Evolutionary conservation across 1,140 invertebrate species (phyloP).

Genomic region (Drosophila teissieri): DNA sequence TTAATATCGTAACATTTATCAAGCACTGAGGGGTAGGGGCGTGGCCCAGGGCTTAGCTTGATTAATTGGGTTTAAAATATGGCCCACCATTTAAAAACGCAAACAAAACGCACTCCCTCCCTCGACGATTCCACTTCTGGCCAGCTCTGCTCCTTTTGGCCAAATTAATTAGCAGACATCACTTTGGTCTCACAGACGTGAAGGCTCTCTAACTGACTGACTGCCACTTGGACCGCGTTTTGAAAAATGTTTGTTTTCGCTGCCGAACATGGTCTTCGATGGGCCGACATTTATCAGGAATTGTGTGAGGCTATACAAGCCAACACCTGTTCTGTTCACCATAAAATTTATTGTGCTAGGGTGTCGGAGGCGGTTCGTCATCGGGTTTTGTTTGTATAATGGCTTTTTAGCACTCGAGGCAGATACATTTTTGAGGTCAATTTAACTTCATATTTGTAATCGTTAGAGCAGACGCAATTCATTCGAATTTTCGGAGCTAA

Average conservation of each 20-base stretch:
- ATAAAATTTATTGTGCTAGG: constrained; percentile 23
- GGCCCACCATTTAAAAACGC: constrained; percentile 70
- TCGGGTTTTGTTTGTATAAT: constrained; percentile 46
- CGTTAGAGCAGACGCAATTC: constrained; percentile 43
- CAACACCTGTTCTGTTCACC: constrained; percentile 71
- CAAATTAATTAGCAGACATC: constrained; percentile 77
- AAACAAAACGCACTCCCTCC: constrained; percentile 32
- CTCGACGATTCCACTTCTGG: constrained; percentile 8
- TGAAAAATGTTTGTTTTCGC: constrained; percentile 76
- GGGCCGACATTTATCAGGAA: constrained; percentile 67
- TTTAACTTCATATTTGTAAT: constrained; percentile 52
- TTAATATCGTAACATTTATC: constrained; percentile 59
- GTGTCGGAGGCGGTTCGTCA: constrained; percentile 54
- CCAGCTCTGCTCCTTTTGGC: constrained; percentile 40
- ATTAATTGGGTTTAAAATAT: constrained; percentile 82
- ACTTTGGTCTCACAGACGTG: constrained; percentile 35
- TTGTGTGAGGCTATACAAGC: constrained; percentile 57
- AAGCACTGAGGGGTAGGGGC: constrained; percentile 27
- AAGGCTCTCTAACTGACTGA: constrained; percentile 25
- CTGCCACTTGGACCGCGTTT: constrained; percentile 37
- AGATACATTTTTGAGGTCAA: constrained; percentile 26
- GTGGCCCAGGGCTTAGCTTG: constrained; percentile 50
- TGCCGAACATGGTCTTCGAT: constrained; percentile 18
- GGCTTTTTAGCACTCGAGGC: constrained; percentile 36
- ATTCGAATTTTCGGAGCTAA: constrained; percentile 6